Percentiles rank a stretch among this genome's conserved stretches.
Conservation (phyloP, 2,797 vertebrate species). For the Channallabes apus region DNA sequence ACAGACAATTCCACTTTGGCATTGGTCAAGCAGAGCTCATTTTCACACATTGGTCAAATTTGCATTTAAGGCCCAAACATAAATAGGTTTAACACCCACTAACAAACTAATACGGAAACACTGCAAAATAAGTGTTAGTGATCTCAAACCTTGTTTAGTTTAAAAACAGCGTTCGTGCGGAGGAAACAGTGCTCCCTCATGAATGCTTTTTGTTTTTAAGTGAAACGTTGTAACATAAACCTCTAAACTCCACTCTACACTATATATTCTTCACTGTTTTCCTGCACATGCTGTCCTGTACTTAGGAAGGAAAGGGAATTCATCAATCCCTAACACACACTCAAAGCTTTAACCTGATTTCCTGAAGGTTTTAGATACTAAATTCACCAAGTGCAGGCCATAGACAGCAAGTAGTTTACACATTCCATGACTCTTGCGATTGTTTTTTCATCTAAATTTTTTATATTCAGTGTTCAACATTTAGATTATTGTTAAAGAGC, state of each 20-base stretch:
- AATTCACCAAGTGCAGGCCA: neutral
- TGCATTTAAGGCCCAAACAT: neutral
- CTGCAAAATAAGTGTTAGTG: conserved; percentile 15
- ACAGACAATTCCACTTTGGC: neutral
- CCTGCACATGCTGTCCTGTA: neutral
- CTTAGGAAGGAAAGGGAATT: conserved; percentile 21
- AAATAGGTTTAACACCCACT: neutral
- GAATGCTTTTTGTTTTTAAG: neutral
- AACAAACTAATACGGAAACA: neutral
- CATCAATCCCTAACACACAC: neutral
- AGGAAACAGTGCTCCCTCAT: neutral
- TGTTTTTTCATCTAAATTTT: neutral
- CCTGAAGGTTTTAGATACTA: neutral
- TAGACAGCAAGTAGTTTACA: conserved; percentile 4
- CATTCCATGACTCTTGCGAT: neutral
- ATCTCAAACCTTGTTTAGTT: neutral
- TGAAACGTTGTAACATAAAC: neutral
- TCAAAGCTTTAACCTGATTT: conserved; percentile 2
- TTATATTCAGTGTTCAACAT: neutral
- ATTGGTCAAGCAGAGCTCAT: neutral
- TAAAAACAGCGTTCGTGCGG: neutral
- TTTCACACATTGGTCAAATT: neutral
- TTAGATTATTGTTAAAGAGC: conserved; percentile 1
- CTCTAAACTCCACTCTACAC: neutral
- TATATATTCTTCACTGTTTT: neutral